phyloP scores from a whole-genome alignment of 1,140 invertebrate species.

The Maniola jurtina region DNA sequence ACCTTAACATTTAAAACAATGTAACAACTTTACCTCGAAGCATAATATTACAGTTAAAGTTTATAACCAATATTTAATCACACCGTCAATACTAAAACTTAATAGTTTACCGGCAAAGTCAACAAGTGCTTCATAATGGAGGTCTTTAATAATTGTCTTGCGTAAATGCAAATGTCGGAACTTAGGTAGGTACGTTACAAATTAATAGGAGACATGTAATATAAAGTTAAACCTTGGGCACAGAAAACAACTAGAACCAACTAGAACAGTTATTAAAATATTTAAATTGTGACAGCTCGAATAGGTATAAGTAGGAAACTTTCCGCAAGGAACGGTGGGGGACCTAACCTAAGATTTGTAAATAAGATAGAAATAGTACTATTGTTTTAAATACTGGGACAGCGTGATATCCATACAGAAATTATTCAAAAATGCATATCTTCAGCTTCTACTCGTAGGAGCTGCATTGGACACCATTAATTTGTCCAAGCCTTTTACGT shows the following conservation, averaged over 20 bases:
- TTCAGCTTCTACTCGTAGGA: too few relatives aligned
- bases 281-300: constrained; percentile 15
- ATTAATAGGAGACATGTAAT: constrained; percentile 17
- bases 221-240: constrained; percentile 20
- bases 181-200: background rate
- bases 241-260: constrained; percentile 13
- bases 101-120: constrained; percentile 27
- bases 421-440: too few relatives aligned
- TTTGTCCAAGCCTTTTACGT: too few relatives aligned
- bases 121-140: constrained; percentile 26
- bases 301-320: too few relatives aligned
- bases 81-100: constrained; percentile 26
- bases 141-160: constrained; percentile 32
- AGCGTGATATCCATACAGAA: too few relatives aligned
- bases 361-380: too few relatives aligned
- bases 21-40: background rate
- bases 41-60: constrained; percentile 20
- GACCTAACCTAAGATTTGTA: too few relatives aligned
- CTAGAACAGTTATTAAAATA: constrained; percentile 6
- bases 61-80: constrained; percentile 26
- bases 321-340: too few relatives aligned
- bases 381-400: too few relatives aligned
- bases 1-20: constrained; percentile 7
- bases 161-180: constrained; percentile 20
- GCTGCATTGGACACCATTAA: too few relatives aligned